Evolutionary conservation across 2,888 invertebrate species (phyloP).

Genomic region (Cheilosia soror): DNA sequence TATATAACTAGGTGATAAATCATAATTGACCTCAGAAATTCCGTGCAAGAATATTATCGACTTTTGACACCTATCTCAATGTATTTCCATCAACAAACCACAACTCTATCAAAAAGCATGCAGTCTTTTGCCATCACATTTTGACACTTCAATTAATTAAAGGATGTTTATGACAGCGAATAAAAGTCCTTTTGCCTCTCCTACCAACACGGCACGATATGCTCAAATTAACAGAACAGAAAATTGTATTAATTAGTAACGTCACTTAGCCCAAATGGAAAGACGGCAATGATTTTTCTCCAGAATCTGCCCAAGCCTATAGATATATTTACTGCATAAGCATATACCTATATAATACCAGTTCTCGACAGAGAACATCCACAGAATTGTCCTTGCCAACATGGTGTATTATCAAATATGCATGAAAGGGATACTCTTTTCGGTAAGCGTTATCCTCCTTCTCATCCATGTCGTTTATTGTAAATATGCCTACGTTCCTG

Average conservation of each 20-base stretch:
- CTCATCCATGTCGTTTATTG: background rate
- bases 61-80: no score
- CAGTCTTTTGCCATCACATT: background rate
- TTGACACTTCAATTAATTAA: background rate
- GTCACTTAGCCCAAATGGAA: background rate
- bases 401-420: constrained; percentile 54
- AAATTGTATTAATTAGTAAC: constrained; percentile 50
- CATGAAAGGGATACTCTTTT: constrained; percentile 51
- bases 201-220: constrained; percentile 18
- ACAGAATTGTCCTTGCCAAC: constrained; percentile 26
- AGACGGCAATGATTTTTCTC: constrained; percentile 3
- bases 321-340: background rate
- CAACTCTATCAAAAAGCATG: background rate
- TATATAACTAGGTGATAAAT: no score
- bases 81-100: no score
- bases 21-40: no score
- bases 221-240: constrained; percentile 34
- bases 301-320: background rate
- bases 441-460: constrained; percentile 1
- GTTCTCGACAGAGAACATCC: background rate
- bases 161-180: constrained; percentile 6
- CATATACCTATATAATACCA: background rate
- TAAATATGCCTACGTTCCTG: constrained; percentile 19
- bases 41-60: no score
- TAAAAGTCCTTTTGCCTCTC: background rate